Percentiles rank a stretch among this genome's conserved stretches.
These are phyloP conservation scores for Hippocampus kuda DNA, from an alignment of 2,797 vertebrate genomes.

Conservation along the genomic window DNA sequence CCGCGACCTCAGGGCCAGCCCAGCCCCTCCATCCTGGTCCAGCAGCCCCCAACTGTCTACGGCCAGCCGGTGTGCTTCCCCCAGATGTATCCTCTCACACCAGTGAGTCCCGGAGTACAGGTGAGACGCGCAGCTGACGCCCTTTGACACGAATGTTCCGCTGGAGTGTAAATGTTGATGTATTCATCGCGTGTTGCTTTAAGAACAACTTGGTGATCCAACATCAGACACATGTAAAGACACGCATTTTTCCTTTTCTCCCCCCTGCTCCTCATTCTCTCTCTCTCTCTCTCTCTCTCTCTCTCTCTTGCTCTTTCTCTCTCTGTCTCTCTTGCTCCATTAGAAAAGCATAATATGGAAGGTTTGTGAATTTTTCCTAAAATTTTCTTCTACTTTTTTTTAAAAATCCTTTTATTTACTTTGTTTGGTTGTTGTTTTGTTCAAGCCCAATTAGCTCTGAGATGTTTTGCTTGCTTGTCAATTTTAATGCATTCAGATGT, in stretches of 20 bases:
- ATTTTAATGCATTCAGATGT: conserved; percentile 63
- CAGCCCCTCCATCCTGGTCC: conserved; percentile 94
- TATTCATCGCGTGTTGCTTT: conserved; percentile 50
- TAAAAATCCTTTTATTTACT: conserved; percentile 14
- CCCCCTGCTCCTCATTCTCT: conserved; percentile 44
- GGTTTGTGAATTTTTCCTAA: conserved; percentile 75
- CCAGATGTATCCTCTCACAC: conserved; percentile 93
- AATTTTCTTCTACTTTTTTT: conserved; percentile 55
- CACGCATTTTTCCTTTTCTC: conserved; percentile 66
- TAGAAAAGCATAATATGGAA: conserved; percentile 86
- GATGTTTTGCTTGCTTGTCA: conserved; percentile 63
- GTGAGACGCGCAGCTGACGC: conserved; percentile 58
- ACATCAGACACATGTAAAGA: conserved; percentile 57
- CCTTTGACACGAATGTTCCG: not conserved
- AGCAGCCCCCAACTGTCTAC: conserved; percentile 87
- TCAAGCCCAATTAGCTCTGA: conserved; percentile 50
- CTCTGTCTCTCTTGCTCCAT: conserved; percentile 68
- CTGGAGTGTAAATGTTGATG: not conserved
- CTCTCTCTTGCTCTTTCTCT: conserved; percentile 65
- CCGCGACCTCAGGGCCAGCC: conserved; percentile 94
- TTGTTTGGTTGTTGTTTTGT: conserved; percentile 22
- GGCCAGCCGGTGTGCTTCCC: conserved; percentile 93
- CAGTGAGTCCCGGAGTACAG: conserved; percentile 97
- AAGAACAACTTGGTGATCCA: conserved; percentile 68
- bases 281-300: conserved; percentile 60